Conservation (phyloP, 1,140 invertebrate genomes). For the Aradophagus sp. region DNA sequence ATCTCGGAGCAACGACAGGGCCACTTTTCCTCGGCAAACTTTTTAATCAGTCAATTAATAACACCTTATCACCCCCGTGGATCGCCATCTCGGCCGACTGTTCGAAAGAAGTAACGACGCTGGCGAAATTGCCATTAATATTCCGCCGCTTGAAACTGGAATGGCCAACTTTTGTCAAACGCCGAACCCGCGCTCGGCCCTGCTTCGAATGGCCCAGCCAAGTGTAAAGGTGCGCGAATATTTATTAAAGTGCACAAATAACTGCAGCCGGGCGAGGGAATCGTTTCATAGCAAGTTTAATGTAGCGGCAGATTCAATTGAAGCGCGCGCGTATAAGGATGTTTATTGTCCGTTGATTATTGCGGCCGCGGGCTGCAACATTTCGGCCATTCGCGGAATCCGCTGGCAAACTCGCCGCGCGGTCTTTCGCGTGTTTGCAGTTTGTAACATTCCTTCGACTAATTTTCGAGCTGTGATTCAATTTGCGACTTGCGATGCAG, state of each 20-base stretch:
- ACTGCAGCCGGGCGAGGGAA: conserved; percentile 5
- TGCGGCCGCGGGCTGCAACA: conserved; percentile 15
- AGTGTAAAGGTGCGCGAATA: conserved; percentile 24
- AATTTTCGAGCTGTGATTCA: conserved; percentile 46
- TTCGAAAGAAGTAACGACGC: no score
- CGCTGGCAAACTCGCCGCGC: conserved; percentile 30
- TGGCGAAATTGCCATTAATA: no score
- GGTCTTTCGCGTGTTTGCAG: conserved; percentile 45
- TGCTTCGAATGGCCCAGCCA: no score
- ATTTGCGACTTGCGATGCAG: conserved; percentile 42
- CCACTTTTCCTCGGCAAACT: conserved; percentile 20
- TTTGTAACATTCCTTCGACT: conserved; percentile 51
- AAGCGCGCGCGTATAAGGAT: conserved; percentile 11
- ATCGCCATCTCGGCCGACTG: no score
- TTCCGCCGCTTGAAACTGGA: no score
- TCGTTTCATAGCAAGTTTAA: conserved; percentile 34
- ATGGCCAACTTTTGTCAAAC: no score
- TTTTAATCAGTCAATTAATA: conserved; percentile 43
- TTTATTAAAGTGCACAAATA: conserved; percentile 25
- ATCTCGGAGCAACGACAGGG: conserved; percentile 27
- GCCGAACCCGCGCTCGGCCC: no score
- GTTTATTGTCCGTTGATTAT: conserved; percentile 34
- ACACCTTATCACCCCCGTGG: conserved; percentile 4
- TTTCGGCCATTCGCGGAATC: conserved; percentile 29
- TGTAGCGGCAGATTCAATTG: conserved; percentile 28